These are phyloP conservation scores for Columba guinea DNA, from an alignment of 2,797 vertebrate species.

Conservation along the genomic window DNA sequence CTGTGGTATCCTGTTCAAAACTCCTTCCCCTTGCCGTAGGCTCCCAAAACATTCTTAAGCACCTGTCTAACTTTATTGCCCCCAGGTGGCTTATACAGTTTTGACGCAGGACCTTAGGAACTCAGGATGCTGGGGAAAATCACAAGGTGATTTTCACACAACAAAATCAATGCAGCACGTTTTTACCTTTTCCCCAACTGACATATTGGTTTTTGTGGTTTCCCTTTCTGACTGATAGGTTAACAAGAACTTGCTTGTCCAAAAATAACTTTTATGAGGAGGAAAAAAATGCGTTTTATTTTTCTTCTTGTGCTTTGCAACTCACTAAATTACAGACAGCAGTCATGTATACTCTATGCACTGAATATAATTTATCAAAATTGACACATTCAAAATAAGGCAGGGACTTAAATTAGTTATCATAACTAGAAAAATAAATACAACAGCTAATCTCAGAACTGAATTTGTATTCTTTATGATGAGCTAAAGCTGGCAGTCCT, in stretches of 20 bases:
- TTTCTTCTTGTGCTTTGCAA: neutral
- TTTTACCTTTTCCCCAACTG: rapidly evolving
- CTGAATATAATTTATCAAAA: neutral
- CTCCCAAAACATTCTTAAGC: neutral
- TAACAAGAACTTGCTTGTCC: neutral
- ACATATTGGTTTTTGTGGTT: neutral
- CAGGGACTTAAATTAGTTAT: neutral
- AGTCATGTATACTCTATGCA: neutral
- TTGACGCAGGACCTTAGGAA: neutral
- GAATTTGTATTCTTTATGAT: constrained; percentile 17
- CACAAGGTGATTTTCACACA: neutral
- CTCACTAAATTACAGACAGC: neutral
- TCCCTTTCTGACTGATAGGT: neutral
- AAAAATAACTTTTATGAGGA: neutral
- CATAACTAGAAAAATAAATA: constrained; percentile 15
- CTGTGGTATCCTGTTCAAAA: neutral
- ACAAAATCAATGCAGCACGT: neutral
- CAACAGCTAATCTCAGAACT: neutral
- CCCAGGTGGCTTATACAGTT: neutral
- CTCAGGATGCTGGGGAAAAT: neutral
- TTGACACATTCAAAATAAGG: neutral
- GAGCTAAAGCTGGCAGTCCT: constrained; percentile 5
- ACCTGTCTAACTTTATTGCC: neutral
- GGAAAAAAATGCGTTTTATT: neutral
- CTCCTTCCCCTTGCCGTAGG: neutral